A percentile compares a stretch with the other conserved stretches of the same genome.
phyloP scores from a whole-genome alignment of 1,140 invertebrate species.

The Lordiphosa stackelbergi region DNA sequence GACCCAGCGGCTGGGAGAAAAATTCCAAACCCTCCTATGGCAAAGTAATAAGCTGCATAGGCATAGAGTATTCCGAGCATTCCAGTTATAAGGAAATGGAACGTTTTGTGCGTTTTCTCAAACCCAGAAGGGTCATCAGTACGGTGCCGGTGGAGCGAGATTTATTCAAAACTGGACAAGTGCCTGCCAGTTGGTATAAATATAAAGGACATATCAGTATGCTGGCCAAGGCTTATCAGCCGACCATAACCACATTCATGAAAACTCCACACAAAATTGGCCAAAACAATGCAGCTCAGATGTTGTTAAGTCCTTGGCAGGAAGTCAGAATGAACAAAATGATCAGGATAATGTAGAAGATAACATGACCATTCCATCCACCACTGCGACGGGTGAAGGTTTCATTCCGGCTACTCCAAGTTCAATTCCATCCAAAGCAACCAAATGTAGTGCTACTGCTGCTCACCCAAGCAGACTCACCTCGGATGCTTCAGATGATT shows the following conservation, averaged over 20 bases:
- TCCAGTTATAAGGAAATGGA: constrained; percentile 70
- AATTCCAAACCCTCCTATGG: constrained; percentile 58
- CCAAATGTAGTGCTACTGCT: too few relatives aligned
- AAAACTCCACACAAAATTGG: constrained; percentile 8
- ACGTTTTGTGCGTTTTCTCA: constrained; percentile 69
- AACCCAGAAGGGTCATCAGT: constrained; percentile 65
- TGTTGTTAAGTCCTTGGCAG: constrained; percentile 33
- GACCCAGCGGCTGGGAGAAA: constrained; percentile 74
- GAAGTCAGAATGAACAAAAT: neutral
- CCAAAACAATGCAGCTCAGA: neutral
- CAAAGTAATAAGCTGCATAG: constrained; percentile 64
- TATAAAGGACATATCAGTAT: constrained; percentile 36
- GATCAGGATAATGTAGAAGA: neutral
- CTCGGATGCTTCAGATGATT: constrained; percentile 51
- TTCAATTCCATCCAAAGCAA: neutral
- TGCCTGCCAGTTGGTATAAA: constrained; percentile 61
- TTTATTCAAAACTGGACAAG: constrained; percentile 45
- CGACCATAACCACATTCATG: constrained; percentile 44
- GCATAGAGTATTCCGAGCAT: constrained; percentile 75
- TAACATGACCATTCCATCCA: constrained; percentile 13
- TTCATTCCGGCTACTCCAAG: neutral
- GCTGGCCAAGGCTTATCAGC: constrained; percentile 45
- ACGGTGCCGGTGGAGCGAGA: constrained; percentile 57
- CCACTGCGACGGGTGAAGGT: neutral
- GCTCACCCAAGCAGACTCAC: constrained; percentile 13